phyloP scores from a whole-genome alignment of 2,113 vertebrate species.

The Canis aureus region DNA sequence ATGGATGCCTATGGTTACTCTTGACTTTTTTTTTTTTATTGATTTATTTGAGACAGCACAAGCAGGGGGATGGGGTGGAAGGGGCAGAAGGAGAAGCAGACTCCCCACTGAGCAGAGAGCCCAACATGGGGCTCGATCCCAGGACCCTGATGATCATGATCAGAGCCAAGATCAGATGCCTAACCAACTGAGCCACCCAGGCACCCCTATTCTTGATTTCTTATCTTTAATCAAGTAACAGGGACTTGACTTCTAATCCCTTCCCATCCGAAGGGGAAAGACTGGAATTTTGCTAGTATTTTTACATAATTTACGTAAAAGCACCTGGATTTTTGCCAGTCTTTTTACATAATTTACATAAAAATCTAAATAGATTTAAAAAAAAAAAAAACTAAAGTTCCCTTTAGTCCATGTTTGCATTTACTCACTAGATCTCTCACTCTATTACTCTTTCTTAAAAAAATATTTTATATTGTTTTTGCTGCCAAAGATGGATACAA shows the following conservation, averaged over 20 bases:
- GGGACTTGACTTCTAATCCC: neutral
- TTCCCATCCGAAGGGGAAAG: neutral
- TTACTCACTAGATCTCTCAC: neutral
- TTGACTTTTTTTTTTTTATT: neutral
- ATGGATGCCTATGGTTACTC: neutral
- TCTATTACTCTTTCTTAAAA: neutral
- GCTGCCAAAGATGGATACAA: neutral
- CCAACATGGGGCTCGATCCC: too few species aligned
- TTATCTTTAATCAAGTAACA: neutral
- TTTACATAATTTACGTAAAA: neutral
- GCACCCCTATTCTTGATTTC: neutral
- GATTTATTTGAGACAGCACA: too few species aligned
- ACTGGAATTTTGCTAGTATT: neutral
- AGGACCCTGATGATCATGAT: too few species aligned
- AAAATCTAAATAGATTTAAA: too few species aligned
- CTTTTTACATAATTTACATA: neutral
- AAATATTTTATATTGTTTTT: neutral
- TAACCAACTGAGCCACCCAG: too few species aligned
- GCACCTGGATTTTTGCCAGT: neutral
- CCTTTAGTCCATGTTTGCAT: neutral
- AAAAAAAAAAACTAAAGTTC: neutral
- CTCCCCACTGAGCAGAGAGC: too few species aligned
- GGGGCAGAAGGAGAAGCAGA: too few species aligned
- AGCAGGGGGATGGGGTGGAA: too few species aligned
- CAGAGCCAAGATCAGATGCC: too few species aligned